Conservation (phyloP, 2,797 vertebrate genomes). For the Microctenopoma lineatum region DNA sequence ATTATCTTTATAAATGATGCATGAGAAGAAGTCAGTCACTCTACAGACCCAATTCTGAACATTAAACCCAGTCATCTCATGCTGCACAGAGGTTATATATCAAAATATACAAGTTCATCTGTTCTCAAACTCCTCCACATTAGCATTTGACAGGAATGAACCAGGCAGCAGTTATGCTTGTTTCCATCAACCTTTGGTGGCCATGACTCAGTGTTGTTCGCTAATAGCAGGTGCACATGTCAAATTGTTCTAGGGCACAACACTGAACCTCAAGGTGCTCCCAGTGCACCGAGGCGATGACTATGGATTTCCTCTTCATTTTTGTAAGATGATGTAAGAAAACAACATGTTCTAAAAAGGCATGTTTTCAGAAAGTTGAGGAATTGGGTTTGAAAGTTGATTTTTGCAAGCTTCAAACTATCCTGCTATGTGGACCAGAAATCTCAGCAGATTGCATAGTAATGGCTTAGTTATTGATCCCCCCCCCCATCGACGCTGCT, state of each 20-base stretch:
- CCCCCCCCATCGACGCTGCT: not conserved
- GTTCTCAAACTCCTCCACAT: not conserved
- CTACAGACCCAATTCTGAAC: slow-evolving; percentile 15
- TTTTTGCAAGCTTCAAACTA: too few relatives aligned
- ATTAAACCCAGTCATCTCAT: slow-evolving; percentile 7
- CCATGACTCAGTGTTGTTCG: too few relatives aligned
- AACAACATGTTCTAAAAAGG: not conserved
- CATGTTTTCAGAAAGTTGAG: too few relatives aligned
- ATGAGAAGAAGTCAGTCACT: slow-evolving; percentile 58
- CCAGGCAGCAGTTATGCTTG: not conserved
- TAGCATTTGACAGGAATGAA: not conserved
- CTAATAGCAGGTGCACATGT: too few relatives aligned
- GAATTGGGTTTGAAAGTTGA: too few relatives aligned
- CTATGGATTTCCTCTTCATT: not conserved
- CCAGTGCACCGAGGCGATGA: too few relatives aligned
- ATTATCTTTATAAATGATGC: slow-evolving; percentile 66
- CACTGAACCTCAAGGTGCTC: too few relatives aligned
- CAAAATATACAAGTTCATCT: not conserved
- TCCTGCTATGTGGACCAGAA: slow-evolving; percentile 13
- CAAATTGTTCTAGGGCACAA: too few relatives aligned
- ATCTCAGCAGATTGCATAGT: slow-evolving; percentile 13
- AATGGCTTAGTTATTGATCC: slow-evolving; percentile 25
- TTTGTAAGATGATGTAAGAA: not conserved
- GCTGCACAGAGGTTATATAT: not conserved
- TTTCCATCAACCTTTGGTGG: too few relatives aligned